Conservation (phyloP, 1,140 invertebrate genomes). For the Brachionus manjavacas region DNA sequence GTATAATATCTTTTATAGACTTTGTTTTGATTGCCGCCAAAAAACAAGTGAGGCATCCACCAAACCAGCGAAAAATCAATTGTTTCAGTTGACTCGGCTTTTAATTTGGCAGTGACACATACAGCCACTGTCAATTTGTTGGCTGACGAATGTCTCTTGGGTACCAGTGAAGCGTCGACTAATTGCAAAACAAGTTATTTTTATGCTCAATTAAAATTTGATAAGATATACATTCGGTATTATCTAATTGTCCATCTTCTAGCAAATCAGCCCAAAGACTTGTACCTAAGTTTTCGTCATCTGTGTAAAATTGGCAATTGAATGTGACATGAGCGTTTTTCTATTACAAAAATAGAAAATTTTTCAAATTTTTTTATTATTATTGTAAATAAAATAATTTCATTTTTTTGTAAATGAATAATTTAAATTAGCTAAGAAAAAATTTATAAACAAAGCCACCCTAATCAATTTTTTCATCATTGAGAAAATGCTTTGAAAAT, state of each 20-base stretch:
- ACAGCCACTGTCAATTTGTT: slow-evolving; percentile 55
- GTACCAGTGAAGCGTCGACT: slow-evolving; percentile 45
- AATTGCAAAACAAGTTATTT: neutral
- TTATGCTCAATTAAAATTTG: neutral
- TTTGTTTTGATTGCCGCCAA: slow-evolving; percentile 53
- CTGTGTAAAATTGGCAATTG: slow-evolving; percentile 41
- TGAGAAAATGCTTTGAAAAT: no score
- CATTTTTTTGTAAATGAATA: no score
- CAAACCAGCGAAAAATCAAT: slow-evolving; percentile 73
- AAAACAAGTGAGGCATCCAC: slow-evolving; percentile 80
- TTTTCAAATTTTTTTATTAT: neutral
- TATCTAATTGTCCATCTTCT: slow-evolving; percentile 13
- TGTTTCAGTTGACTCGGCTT: slow-evolving; percentile 58
- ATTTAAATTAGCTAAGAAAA: no score
- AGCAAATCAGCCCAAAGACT: slow-evolving; percentile 41
- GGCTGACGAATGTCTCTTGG: slow-evolving; percentile 45
- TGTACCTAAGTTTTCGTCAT: neutral
- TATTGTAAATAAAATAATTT: no score
- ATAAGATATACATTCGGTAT: neutral
- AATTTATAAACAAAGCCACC: no score
- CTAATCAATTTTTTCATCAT: no score
- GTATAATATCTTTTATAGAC: slow-evolving; percentile 68
- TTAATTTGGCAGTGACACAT: slow-evolving; percentile 56
- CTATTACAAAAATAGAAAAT: neutral
- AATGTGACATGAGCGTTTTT: neutral